phyloP scores from a whole-genome alignment of 2,113 vertebrate genomes.

The Coracopsis vasa region DNA sequence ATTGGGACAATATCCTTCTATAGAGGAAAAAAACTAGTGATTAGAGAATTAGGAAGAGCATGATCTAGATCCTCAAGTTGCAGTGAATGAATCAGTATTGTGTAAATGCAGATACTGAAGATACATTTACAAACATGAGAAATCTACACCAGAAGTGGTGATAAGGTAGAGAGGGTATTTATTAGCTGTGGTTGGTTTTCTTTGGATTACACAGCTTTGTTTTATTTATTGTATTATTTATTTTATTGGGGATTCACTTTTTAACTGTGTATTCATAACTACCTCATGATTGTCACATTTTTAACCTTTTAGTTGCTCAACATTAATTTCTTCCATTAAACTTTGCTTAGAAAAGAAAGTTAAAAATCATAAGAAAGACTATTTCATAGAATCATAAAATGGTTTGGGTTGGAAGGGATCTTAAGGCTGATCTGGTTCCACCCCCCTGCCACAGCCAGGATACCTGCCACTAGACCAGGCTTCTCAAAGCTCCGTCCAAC shows the following conservation, averaged over 20 bases:
- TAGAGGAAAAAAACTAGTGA: background rate
- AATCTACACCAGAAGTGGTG: background rate
- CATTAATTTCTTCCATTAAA: background rate
- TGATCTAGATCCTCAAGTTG: background rate
- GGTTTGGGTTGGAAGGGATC: background rate
- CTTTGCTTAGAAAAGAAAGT: background rate
- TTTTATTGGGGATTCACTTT: background rate
- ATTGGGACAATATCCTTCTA: background rate
- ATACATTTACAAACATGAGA: accelerated
- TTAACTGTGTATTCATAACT: background rate
- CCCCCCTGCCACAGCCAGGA: background rate
- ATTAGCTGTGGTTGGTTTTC: background rate
- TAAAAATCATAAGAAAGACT: conserved; percentile 18
- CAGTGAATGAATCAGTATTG: background rate
- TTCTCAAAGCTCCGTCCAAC: background rate
- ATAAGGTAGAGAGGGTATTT: background rate
- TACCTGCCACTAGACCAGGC: background rate
- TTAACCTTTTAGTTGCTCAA: background rate
- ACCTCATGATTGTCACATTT: background rate
- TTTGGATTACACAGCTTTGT: background rate
- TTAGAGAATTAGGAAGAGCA: background rate
- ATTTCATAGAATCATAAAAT: background rate
- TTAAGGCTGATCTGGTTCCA: background rate
- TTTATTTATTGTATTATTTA: background rate
- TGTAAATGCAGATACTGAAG: background rate